phyloP scores from a whole-genome alignment of 2,113 vertebrate genomes.

The Ceyx margarethae region DNA sequence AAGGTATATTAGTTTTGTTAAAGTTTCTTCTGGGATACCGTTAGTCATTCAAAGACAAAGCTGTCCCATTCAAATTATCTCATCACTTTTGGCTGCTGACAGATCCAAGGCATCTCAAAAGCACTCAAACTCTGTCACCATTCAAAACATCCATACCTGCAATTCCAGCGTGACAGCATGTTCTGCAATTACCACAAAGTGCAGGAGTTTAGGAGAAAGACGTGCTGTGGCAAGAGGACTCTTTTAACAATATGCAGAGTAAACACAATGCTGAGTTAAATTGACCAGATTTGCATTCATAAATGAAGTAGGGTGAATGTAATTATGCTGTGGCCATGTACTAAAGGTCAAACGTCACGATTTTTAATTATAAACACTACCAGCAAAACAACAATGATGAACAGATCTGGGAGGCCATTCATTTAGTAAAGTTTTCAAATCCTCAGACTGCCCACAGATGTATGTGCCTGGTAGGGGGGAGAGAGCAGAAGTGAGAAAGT shows the following conservation, averaged over 20 bases:
- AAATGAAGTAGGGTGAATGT: not conserved
- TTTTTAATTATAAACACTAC: constrained; percentile 30
- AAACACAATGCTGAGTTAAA: constrained; percentile 21
- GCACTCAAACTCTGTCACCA: not conserved
- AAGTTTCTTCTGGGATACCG: not conserved
- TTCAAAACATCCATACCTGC: constrained; percentile 39
- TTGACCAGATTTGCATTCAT: constrained; percentile 26
- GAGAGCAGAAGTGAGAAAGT: not conserved
- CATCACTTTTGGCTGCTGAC: not conserved
- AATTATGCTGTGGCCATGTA: not conserved
- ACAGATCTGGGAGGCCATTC: not conserved
- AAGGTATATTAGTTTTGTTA: not conserved
- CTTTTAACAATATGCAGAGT: constrained; percentile 28
- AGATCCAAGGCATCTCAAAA: not conserved
- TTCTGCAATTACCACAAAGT: constrained; percentile 18
- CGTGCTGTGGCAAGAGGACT: constrained; percentile 18
- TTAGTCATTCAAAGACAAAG: not conserved
- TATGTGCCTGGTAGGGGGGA: not conserved
- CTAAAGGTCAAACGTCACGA: not conserved
- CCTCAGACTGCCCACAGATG: not conserved
- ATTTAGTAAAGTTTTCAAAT: not conserved
- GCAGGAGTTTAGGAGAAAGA: not conserved
- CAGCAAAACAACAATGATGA: not conserved
- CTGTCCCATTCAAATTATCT: not conserved
- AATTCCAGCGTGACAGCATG: not conserved